Evolutionary conservation across 2,113 vertebrate genomes (phyloP).

Genomic region (Corydoras maculifer): DNA sequence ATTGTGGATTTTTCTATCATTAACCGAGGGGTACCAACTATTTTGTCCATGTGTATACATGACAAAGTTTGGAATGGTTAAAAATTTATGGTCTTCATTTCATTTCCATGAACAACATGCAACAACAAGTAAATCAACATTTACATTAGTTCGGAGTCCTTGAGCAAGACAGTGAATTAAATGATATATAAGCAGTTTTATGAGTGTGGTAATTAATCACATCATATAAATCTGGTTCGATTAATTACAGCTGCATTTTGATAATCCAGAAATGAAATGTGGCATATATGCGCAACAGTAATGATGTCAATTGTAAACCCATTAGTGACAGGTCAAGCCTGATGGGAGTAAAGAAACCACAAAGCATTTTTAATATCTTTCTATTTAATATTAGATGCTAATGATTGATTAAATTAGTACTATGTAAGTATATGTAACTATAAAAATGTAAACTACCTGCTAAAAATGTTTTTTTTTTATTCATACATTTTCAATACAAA

Average conservation of each 20-base stretch:
- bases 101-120: too few species aligned
- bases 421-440: too few species aligned
- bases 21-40: too few species aligned
- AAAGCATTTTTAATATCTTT: constrained; percentile 13
- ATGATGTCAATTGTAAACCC: constrained; percentile 12
- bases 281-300: neutral
- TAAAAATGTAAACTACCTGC: too few species aligned
- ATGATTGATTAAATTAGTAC: neutral
- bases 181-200: neutral
- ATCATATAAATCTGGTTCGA: neutral
- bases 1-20: too few species aligned
- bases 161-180: neutral
- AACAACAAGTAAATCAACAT: too few species aligned
- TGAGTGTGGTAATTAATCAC: neutral
- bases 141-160: too few species aligned
- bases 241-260: neutral
- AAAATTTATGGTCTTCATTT: too few species aligned
- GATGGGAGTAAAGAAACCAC: neutral
- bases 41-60: too few species aligned
- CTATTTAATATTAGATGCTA: constrained; percentile 2
- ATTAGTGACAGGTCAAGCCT: constrained; percentile 7
- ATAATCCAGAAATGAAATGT: constrained; percentile 1
- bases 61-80: too few species aligned
- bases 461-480: too few species aligned
- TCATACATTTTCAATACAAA: too few species aligned